Conservation (phyloP, 2,797 vertebrate genomes). For the Netta rufina region DNA sequence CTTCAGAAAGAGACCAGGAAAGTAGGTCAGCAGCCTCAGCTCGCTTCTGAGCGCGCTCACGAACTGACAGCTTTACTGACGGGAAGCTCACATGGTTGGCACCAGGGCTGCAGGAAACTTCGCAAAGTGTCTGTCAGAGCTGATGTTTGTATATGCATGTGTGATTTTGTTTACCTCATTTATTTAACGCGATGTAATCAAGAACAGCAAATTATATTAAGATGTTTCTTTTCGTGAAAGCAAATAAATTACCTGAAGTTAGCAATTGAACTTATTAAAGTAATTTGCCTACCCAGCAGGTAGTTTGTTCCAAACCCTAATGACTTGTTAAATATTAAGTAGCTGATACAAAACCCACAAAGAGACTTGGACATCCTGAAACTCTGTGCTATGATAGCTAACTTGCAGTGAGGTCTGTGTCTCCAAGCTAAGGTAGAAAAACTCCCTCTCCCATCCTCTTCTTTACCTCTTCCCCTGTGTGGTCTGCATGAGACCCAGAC, state of each 20-base stretch:
- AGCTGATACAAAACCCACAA: neutral
- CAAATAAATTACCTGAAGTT: conserved; percentile 57
- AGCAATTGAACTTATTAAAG: conserved; percentile 59
- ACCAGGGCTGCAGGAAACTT: conserved; percentile 13
- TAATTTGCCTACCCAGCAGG: conserved; percentile 59
- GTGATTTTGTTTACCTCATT: conserved; percentile 57
- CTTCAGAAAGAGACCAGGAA: conserved; percentile 2
- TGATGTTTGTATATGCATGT: neutral
- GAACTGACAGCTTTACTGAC: neutral
- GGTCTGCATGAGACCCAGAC: neutral
- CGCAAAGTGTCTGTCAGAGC: conserved; percentile 9
- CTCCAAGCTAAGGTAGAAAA: neutral
- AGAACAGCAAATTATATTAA: conserved; percentile 46
- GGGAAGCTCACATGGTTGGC: neutral
- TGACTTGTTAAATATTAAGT: conserved; percentile 43
- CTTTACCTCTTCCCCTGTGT: neutral
- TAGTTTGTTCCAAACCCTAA: conserved; percentile 30
- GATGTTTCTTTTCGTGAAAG: conserved; percentile 44
- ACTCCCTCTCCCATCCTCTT: neutral
- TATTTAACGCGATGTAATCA: conserved; percentile 20
- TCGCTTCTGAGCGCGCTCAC: neutral
- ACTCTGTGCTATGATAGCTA: accelerated
- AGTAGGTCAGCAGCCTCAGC: conserved; percentile 53
- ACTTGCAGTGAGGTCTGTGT: neutral
- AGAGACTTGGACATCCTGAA: neutral